These are phyloP conservation scores for Numenius arquata DNA, from an alignment of 2,113 vertebrate species.

Conservation along the genomic window DNA sequence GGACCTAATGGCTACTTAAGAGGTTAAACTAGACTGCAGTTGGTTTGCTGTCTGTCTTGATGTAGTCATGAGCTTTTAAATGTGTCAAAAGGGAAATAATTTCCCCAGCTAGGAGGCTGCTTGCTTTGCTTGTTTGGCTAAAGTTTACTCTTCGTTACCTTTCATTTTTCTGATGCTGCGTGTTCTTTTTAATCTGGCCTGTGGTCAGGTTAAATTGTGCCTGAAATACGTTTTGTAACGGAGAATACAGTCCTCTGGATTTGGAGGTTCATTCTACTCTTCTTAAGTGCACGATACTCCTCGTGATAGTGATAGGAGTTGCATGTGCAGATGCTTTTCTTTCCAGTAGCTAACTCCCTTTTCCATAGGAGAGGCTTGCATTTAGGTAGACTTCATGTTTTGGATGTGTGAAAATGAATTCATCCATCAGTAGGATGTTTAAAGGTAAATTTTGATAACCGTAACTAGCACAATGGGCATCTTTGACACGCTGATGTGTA, in stretches of 20 bases:
- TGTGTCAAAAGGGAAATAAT: background rate
- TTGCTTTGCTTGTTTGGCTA: slow-evolving; percentile 7
- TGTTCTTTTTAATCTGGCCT: slow-evolving; percentile 5
- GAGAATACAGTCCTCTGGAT: slow-evolving; percentile 20
- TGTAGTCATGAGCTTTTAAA: background rate
- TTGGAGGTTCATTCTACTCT: background rate
- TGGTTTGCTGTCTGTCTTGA: background rate
- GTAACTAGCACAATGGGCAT: background rate
- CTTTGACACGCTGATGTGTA: background rate
- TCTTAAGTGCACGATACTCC: slow-evolving; percentile 9
- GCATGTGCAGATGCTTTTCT: slow-evolving; percentile 50
- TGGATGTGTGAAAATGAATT: background rate
- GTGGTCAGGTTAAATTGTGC: slow-evolving; percentile 15
- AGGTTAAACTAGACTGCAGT: background rate
- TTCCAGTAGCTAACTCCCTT: slow-evolving; percentile 1
- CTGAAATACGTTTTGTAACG: background rate
- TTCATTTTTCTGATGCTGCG: slow-evolving; percentile 25
- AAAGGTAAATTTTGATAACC: background rate
- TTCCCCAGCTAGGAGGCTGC: background rate
- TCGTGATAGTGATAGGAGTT: slow-evolving; percentile 36
- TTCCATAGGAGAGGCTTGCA: slow-evolving; percentile 11
- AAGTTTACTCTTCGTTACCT: background rate
- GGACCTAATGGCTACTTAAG: background rate
- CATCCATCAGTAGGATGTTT: background rate
- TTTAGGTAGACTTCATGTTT: slow-evolving; percentile 25